Conservation (phyloP, 2,888 invertebrate genomes). For the Brachyptera risi region DNA sequence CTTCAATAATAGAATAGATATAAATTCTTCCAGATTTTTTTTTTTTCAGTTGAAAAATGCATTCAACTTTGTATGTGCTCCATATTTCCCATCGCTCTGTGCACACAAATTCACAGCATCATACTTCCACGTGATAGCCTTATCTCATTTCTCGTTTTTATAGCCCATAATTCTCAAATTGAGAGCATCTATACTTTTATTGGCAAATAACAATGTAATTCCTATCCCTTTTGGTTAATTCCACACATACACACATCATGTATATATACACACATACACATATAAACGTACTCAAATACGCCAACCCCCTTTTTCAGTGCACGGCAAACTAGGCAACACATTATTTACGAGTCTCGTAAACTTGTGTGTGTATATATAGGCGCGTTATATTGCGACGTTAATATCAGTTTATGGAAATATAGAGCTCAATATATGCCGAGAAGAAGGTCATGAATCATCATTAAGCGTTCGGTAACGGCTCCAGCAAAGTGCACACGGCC, state of each 20-base stretch:
- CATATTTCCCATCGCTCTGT: too few species aligned
- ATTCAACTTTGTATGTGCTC: too few species aligned
- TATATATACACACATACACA: neutral
- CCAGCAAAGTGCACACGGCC: constrained; percentile 18
- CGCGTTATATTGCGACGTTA: constrained; percentile 51
- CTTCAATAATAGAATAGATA: too few species aligned
- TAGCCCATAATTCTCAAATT: constrained; percentile 39
- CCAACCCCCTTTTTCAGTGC: constrained; percentile 9
- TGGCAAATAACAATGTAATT: constrained; percentile 40
- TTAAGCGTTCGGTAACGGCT: constrained; percentile 44
- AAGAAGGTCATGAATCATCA: constrained; percentile 43
- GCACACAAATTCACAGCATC: too few species aligned
- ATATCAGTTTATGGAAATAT: constrained; percentile 56
- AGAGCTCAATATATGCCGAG: constrained; percentile 52
- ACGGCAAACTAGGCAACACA: constrained; percentile 4
- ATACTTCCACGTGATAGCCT: neutral
- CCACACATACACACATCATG: neutral
- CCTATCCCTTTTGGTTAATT: constrained; percentile 29
- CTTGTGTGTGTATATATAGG: constrained; percentile 33
- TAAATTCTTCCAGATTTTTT: too few species aligned
- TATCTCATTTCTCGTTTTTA: neutral
- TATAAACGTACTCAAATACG: too few species aligned
- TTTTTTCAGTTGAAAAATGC: too few species aligned
- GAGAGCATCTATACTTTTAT: constrained; percentile 39
- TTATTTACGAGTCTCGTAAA: constrained; percentile 31